Percentiles rank a stretch among this genome's conserved stretches.
These are phyloP conservation scores for Drepana falcataria DNA, from an alignment of 2,888 invertebrate species.

Conservation along the genomic window DNA sequence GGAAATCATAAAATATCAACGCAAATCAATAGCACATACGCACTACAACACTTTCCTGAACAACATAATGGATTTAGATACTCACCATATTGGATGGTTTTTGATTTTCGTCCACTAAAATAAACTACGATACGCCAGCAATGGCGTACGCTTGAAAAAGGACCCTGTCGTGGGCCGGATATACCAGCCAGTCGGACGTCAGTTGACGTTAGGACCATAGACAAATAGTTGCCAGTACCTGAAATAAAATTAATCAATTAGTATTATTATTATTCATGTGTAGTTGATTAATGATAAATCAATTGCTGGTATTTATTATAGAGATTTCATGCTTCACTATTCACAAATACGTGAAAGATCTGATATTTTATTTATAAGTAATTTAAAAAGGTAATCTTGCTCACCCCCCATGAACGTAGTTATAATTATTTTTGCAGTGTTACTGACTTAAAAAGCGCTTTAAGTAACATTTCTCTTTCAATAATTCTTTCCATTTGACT, in stretches of 20 bases:
- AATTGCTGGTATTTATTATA: too few relatives aligned
- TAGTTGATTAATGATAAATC: too few relatives aligned
- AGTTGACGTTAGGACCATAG: slow-evolving; percentile 42
- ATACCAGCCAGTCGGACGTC: slow-evolving; percentile 42
- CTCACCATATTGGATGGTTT: slow-evolving; percentile 91
- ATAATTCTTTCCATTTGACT: too few relatives aligned
- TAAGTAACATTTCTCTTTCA: too few relatives aligned
- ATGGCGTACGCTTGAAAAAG: slow-evolving; percentile 94
- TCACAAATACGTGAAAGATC: too few relatives aligned
- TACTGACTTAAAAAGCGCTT: too few relatives aligned
- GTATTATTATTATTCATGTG: too few relatives aligned
- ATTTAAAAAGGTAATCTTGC: too few relatives aligned
- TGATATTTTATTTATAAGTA: too few relatives aligned
- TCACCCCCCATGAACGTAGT: too few relatives aligned
- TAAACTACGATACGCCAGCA: slow-evolving; percentile 89
- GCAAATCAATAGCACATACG: slow-evolving; percentile 36
- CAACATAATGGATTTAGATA: slow-evolving; percentile 53
- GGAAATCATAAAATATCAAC: slow-evolving; percentile 51
- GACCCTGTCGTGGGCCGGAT: slow-evolving; percentile 65
- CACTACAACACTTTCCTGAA: slow-evolving; percentile 42
- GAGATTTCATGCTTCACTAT: too few relatives aligned
- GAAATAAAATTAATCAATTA: not conserved
- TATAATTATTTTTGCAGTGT: too few relatives aligned
- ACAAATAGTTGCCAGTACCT: slow-evolving; percentile 37
- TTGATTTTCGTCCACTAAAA: slow-evolving; percentile 85